A percentile compares a stretch with the other conserved stretches of the same genome.
Conservation (phyloP, 2,113 vertebrate species). For the Crotalus helleri region DNA sequence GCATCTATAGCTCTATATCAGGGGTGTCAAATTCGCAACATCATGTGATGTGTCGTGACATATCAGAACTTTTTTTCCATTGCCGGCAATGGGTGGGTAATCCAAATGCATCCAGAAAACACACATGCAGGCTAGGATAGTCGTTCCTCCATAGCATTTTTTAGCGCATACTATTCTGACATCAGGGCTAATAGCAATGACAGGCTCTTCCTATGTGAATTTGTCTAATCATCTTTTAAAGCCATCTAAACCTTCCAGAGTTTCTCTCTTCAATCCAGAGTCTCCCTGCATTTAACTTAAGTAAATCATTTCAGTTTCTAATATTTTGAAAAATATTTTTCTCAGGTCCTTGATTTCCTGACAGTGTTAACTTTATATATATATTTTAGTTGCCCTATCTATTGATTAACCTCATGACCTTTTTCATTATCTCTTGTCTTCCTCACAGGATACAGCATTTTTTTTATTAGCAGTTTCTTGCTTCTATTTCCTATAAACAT, state of each 20-base stretch:
- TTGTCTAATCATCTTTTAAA: background rate
- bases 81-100: background rate
- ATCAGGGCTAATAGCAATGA: background rate
- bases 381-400: background rate
- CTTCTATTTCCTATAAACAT: background rate
- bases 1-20: no score
- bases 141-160: background rate
- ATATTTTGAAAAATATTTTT: background rate
- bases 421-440: background rate
- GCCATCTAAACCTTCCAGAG: background rate
- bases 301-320: background rate
- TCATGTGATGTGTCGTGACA: no score
- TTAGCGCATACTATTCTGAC: background rate
- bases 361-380: background rate
- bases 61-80: no score
- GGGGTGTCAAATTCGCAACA: no score
- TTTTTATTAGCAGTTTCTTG: background rate
- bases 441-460: background rate
- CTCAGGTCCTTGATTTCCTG: background rate
- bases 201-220: background rate
- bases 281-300: background rate
- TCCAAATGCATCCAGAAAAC: background rate
- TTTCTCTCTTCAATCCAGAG: background rate
- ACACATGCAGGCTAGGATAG: background rate
- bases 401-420: background rate